Conservation (phyloP, 1,140 invertebrate genomes). For the Cyphomyrmex costatus region DNA sequence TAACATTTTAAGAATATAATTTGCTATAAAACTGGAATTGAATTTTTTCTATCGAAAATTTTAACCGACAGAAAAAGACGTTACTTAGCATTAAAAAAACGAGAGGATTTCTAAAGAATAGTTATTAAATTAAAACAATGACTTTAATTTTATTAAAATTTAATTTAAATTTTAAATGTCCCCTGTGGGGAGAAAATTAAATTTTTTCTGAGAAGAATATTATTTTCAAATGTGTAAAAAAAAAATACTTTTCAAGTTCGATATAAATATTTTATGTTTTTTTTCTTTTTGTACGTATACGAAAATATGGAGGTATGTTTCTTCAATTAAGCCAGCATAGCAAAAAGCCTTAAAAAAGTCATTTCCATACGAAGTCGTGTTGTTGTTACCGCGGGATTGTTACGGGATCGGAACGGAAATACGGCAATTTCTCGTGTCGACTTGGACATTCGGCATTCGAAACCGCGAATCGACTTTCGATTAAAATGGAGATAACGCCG, state of each 20-base stretch:
- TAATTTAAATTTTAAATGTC: neutral
- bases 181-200: neutral
- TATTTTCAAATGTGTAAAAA: neutral
- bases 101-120: neutral
- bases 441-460: conserved; percentile 47
- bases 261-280: neutral
- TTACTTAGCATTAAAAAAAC: neutral
- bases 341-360: conserved; percentile 13
- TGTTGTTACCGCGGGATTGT: conserved; percentile 36
- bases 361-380: conserved; percentile 38
- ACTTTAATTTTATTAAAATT: conserved; percentile 5
- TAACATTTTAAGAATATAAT: neutral
- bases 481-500: conserved; percentile 58
- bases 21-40: neutral
- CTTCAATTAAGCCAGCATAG: conserved; percentile 45
- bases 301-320: conserved; percentile 23
- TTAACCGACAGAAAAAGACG: too few relatives aligned
- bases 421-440: conserved; percentile 39
- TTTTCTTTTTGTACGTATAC: neutral
- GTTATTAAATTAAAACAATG: neutral
- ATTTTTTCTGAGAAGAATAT: neutral
- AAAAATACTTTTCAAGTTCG: neutral
- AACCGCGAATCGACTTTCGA: conserved; percentile 54
- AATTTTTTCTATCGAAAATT: neutral
- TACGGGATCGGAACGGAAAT: conserved; percentile 30